These are phyloP conservation scores for Etheostoma perlongum DNA, from an alignment of 2,797 vertebrate species.

Conservation along the genomic window DNA sequence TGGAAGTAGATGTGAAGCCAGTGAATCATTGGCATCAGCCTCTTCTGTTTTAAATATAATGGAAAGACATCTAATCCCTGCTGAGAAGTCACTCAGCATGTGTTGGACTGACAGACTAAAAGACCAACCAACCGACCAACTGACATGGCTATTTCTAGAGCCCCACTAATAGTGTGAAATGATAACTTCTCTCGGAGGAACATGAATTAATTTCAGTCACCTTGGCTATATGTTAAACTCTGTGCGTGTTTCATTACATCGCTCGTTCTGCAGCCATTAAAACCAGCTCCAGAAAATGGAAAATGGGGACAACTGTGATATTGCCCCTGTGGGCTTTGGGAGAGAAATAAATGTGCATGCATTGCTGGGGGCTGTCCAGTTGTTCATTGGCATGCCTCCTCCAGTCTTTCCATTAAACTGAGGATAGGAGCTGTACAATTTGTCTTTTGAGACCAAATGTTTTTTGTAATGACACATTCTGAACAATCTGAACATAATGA, in stretches of 20 bases:
- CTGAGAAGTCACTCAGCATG: neutral
- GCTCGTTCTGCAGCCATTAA: constrained; percentile 37
- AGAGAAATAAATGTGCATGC: constrained; percentile 42
- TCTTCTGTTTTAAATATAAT: constrained; percentile 20
- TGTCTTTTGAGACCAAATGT: constrained; percentile 8
- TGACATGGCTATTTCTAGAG: constrained; percentile 26
- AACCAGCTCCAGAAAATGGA: constrained; percentile 52
- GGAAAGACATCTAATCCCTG: constrained; percentile 2
- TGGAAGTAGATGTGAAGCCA: neutral
- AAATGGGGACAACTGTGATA: constrained; percentile 53
- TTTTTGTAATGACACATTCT: constrained; percentile 16
- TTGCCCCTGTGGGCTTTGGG: constrained; percentile 33
- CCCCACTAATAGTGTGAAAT: constrained; percentile 3
- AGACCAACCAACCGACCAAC: constrained; percentile 10
- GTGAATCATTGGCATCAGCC: constrained; percentile 19
- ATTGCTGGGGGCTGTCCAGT: constrained; percentile 25
- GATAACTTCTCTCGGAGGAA: constrained; percentile 21
- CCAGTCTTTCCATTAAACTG: constrained; percentile 32
- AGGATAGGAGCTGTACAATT: neutral
- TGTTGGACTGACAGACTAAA: constrained; percentile 19
- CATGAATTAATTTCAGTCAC: constrained; percentile 42
- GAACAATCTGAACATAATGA: constrained; percentile 1
- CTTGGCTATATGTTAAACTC: constrained; percentile 27
- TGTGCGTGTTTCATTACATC: constrained; percentile 38
- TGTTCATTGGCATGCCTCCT: constrained; percentile 34